phyloP scores from a whole-genome alignment of 2,888 invertebrate genomes.

The Eilema sororculum region DNA sequence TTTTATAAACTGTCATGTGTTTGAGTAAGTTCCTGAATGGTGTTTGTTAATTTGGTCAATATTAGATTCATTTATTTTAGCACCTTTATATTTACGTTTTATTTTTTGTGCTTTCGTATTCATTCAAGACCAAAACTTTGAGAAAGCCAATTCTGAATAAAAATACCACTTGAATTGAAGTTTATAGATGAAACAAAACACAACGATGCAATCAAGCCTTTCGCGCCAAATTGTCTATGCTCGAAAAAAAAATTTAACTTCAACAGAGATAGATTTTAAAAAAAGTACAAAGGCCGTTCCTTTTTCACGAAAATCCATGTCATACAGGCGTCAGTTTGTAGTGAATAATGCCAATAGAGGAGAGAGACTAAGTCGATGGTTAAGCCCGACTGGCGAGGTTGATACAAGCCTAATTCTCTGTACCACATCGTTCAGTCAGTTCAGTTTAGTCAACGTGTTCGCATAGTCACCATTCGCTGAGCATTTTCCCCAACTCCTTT shows the following conservation, averaged over 20 bases:
- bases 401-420: conserved; percentile 12
- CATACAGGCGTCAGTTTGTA: conserved; percentile 15
- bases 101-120: no score
- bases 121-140: no score
- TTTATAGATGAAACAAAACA: not conserved
- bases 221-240: conserved; percentile 15
- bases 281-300: conserved; percentile 13
- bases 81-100: no score
- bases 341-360: conserved; percentile 31
- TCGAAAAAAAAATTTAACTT: conserved; percentile 10
- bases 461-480: no score
- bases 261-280: conserved; percentile 3
- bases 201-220: conserved; percentile 16
- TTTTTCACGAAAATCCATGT: conserved; percentile 5
- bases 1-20: not conserved
- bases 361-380: conserved; percentile 21
- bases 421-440: conserved; percentile 8
- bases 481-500: no score
- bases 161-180: no score
- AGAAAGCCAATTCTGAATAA: no score
- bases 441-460: not conserved
- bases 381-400: conserved; percentile 17
- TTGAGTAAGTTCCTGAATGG: no score
- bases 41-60: no score
- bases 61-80: no score